A percentile compares a stretch with the other conserved stretches of the same genome.
Conservation (phyloP, 2,797 vertebrate species). For the Enoplosus armatus region DNA sequence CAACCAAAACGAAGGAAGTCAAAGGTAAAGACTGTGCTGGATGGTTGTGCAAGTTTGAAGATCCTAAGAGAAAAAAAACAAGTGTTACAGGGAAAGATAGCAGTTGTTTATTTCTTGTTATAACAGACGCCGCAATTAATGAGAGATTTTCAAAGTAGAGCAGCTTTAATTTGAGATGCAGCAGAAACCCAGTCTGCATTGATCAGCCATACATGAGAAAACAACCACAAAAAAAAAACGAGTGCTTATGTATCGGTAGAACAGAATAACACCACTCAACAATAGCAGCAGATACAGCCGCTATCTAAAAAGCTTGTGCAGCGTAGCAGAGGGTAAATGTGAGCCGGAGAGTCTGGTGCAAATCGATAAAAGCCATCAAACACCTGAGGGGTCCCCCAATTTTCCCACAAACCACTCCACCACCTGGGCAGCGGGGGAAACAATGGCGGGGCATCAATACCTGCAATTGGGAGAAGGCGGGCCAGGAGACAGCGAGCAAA, state of each 20-base stretch:
- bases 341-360: slow-evolving; percentile 67
- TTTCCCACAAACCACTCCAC: slow-evolving; percentile 85
- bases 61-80: background rate
- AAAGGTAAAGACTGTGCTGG: background rate
- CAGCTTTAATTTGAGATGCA: slow-evolving; percentile 37
- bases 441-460: slow-evolving; percentile 86
- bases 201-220: slow-evolving; percentile 43
- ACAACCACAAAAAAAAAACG: no score
- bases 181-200: slow-evolving; percentile 31
- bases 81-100: background rate
- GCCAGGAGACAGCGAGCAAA: slow-evolving; percentile 69
- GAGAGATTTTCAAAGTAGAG: slow-evolving; percentile 41
- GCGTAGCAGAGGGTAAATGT: slow-evolving; percentile 63
- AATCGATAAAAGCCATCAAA: slow-evolving; percentile 87
- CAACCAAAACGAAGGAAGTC: background rate
- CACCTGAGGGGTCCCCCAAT: slow-evolving; percentile 82
- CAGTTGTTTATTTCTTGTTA: slow-evolving; percentile 13
- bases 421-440: slow-evolving; percentile 79
- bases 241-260: slow-evolving; percentile 45
- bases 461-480: slow-evolving; percentile 82
- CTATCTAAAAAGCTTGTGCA: slow-evolving; percentile 63
- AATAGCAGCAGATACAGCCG: slow-evolving; percentile 59
- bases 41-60: background rate
- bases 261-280: slow-evolving; percentile 65
- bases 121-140: slow-evolving; percentile 30